Conservation (phyloP, 2,888 invertebrate genomes). For the Drosophila pseudotakahashii region DNA sequence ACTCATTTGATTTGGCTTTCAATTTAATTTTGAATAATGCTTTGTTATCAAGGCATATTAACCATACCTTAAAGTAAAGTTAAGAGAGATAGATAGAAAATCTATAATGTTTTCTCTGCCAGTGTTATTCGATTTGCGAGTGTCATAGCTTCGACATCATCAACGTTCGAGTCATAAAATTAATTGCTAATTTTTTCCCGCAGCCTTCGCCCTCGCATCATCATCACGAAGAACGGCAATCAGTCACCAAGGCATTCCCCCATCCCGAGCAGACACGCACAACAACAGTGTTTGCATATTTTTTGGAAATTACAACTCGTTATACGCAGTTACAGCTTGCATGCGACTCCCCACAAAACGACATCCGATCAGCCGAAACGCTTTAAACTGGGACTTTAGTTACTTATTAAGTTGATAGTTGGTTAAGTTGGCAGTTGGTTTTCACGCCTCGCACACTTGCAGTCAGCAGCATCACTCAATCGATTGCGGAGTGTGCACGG, state of each 20-base stretch:
- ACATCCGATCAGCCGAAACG: conserved; percentile 36
- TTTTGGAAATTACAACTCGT: conserved; percentile 70
- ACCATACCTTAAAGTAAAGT: no score
- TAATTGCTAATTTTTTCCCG: conserved; percentile 31
- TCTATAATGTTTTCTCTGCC: neutral
- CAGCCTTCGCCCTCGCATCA: conserved; percentile 38
- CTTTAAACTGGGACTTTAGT: conserved; percentile 70
- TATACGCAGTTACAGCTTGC: conserved; percentile 56
- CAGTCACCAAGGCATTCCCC: conserved; percentile 69
- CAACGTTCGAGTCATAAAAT: neutral
- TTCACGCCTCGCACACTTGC: conserved; percentile 65
- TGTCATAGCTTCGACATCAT: neutral
- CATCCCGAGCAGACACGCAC: conserved; percentile 43
- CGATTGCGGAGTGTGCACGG: conserved; percentile 56
- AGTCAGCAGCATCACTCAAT: conserved; percentile 61
- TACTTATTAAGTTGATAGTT: conserved; percentile 69
- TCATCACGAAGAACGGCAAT: conserved; percentile 47
- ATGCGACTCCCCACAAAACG: conserved; percentile 11
- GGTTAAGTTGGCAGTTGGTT: conserved; percentile 45
- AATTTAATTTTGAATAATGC: no score
- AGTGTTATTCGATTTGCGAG: neutral
- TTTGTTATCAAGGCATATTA: no score
- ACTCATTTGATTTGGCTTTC: no score
- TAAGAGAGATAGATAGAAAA: no score
- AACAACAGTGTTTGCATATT: conserved; percentile 53